These are phyloP conservation scores for Heterodera carotae DNA, from an alignment of 1,140 invertebrate genomes.

Conservation along the genomic window DNA sequence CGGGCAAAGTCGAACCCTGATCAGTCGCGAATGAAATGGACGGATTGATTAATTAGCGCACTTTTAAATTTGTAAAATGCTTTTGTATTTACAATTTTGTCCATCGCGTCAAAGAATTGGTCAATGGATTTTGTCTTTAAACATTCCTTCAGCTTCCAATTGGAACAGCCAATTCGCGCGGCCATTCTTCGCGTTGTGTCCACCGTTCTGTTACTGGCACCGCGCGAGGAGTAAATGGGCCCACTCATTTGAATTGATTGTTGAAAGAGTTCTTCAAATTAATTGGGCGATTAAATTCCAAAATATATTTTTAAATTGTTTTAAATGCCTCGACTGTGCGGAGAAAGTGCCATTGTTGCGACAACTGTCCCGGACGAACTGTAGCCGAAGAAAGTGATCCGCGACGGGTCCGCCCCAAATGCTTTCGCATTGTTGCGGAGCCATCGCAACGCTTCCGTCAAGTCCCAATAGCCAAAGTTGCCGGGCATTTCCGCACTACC, in stretches of 20 bases:
- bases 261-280: conserved; percentile 45
- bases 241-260: conserved; percentile 52
- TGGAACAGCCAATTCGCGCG: conserved; percentile 30
- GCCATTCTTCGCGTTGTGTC: conserved; percentile 38
- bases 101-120: conserved; percentile 41
- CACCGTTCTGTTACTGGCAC: conserved; percentile 32
- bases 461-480: conserved; percentile 47
- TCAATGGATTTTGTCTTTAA: conserved; percentile 39
- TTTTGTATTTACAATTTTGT: conserved; percentile 33
- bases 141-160: conserved; percentile 39
- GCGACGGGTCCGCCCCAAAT: conserved; percentile 61
- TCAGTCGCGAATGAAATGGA: too few species aligned
- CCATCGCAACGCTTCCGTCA: conserved; percentile 50
- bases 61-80: neutral
- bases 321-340: conserved; percentile 25
- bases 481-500: conserved; percentile 25
- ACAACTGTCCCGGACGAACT: conserved; percentile 17
- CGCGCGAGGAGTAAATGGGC: conserved; percentile 40
- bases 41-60: neutral
- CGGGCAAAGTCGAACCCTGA: conserved; percentile 31
- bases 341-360: conserved; percentile 18
- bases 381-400: conserved; percentile 68
- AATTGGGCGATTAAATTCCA: neutral
- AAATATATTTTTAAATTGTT: too few species aligned
- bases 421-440: conserved; percentile 52